Base-by-base conservation (phyloP, 2,888 invertebrate species). In the Odontomyia ornata region DNA sequence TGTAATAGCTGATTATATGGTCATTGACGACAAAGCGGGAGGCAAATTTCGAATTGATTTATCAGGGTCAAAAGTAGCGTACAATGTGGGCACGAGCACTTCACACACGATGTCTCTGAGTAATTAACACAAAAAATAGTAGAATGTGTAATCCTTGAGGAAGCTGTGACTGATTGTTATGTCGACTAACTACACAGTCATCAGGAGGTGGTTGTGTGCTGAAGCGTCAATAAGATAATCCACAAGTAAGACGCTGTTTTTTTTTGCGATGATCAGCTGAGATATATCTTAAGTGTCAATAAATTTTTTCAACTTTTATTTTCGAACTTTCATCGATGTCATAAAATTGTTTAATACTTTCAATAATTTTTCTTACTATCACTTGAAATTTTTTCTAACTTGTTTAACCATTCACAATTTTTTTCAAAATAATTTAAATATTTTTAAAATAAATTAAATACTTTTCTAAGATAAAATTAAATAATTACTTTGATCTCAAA, bases 201-300 rank as follows among this genome's bases (percentile, higher is more conserved):
- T n/a, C n/a, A n/a, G n/a, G n/a, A n/a, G 28, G 30, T 65, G 15
- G 21, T n/a, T n/a, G 9, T 5, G 9, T 9, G 36, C 36, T 36
- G 36, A 36, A 36, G 36, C 36, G 36, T 36, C 21, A 9, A 36
- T 36, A n/a, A 15, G 47, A 47, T 46, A 69, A 46, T 69, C 69
- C 69, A 69, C 69, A 69, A 60, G 60, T 60, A 3, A 47, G 46
- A 23, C 30, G 69, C 60, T 36, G 3, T 60, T 60, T n/a, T n/a
- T n/a, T n/a, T n/a, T n/a, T n/a, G n/a, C n/a, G 52, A 15, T 18
- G 18, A 69, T 69, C 69, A 46, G 69, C 69, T 69, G 69, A 47
- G 69, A 69, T 69, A 47, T n/a, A 47, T 65, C n/a, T 72, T 56
- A 52, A 72, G 25, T 52, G 56, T 23, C 56, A 56, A 28, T 52